Conservation (phyloP, 2,113 vertebrate genomes). For the Ginglymostoma cirratum region DNA sequence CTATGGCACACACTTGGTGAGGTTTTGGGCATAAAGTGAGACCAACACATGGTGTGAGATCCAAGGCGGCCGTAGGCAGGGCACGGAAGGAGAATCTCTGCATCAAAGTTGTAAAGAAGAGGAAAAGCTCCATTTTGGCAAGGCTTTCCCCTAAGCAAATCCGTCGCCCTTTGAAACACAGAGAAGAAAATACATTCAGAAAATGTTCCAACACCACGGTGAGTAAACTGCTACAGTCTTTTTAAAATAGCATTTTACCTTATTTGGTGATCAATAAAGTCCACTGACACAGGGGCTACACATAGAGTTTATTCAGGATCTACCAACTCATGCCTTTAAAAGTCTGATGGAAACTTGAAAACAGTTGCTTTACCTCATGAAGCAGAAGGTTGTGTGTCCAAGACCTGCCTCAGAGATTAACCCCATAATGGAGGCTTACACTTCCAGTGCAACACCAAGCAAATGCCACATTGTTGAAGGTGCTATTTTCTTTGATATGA, state of each 20-base stretch:
- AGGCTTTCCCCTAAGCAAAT: conserved; percentile 61
- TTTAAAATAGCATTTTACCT: background rate
- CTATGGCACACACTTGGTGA: conserved; percentile 57
- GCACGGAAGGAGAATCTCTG: conserved; percentile 58
- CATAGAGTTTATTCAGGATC: background rate
- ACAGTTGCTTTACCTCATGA: background rate
- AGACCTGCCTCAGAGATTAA: background rate
- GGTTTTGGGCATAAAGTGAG: conserved; percentile 55
- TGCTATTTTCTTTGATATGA: too few relatives aligned
- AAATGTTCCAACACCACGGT: background rate
- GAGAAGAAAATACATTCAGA: conserved; percentile 12
- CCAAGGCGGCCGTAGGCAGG: conserved; percentile 56
- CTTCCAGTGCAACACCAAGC: too few relatives aligned
- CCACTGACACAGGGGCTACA: background rate
- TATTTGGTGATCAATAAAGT: background rate
- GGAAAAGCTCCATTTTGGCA: conserved; percentile 67
- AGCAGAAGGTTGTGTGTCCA: background rate
- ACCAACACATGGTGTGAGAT: conserved; percentile 55
- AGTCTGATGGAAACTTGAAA: background rate
- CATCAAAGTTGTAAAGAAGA: conserved; percentile 60
- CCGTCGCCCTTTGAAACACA: conserved; percentile 53
- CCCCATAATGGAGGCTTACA: background rate
- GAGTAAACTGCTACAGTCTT: background rate
- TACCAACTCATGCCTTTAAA: background rate
- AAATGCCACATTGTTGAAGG: too few relatives aligned